Conservation (phyloP, 2,888 invertebrate genomes). For the Drosophila borborema region DNA sequence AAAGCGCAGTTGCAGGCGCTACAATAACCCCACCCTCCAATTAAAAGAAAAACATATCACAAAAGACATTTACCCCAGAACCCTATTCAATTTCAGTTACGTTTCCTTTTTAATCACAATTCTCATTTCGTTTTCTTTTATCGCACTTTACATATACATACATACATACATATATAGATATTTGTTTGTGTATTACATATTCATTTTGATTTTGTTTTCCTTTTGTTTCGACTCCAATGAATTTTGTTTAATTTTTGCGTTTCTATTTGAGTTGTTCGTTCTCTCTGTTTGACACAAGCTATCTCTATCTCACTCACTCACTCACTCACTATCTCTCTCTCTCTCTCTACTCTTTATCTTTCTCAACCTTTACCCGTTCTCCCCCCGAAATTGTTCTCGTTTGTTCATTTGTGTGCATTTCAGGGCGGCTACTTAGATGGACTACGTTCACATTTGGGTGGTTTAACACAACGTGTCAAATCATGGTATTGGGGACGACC, state of each 20-base stretch:
- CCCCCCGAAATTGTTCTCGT: constrained; percentile 81
- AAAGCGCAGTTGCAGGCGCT: constrained; percentile 23
- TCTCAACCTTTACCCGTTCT: constrained; percentile 62
- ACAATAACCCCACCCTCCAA: constrained; percentile 11
- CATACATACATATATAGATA: constrained; percentile 6
- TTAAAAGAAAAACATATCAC: constrained; percentile 30
- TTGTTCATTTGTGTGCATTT: constrained; percentile 86
- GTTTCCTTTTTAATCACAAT: constrained; percentile 25
- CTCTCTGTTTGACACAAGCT: constrained; percentile 38
- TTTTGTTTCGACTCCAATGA: constrained; percentile 16
- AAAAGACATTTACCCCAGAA: constrained; percentile 48
- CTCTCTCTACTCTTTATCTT: constrained; percentile 1
- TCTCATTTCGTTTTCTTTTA: neutral
- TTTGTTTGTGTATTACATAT: constrained; percentile 25
- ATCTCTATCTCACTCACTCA: constrained; percentile 24
- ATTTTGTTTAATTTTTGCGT: constrained; percentile 11
- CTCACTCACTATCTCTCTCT: constrained; percentile 17
- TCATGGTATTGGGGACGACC: constrained; percentile 99
- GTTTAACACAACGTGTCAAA: constrained; percentile 98
- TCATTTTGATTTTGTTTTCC: constrained; percentile 16
- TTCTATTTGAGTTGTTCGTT: constrained; percentile 14
- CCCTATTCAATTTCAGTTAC: constrained; percentile 35
- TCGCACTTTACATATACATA: constrained; percentile 23
- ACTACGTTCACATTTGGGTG: constrained; percentile 97
- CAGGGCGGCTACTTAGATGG: constrained; percentile 97